phyloP scores from a whole-genome alignment of 2,113 vertebrate genomes.

The Python bivittatus region DNA sequence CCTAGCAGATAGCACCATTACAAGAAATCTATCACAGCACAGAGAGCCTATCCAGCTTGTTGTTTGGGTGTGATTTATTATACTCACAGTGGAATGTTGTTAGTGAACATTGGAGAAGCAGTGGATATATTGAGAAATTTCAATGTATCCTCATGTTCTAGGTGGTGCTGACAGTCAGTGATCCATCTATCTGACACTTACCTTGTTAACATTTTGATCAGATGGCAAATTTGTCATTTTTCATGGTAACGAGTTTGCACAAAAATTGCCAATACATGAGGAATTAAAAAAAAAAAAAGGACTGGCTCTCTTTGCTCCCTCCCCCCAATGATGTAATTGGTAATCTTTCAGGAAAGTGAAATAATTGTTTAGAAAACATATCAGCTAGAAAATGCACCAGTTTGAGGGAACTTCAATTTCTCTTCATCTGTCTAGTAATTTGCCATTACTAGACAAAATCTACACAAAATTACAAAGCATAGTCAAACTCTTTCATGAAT shows the following conservation, averaged over 20 bases:
- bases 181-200: conserved; percentile 92
- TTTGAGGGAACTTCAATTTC: conserved; percentile 69
- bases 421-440: conserved; percentile 77
- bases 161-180: conserved; percentile 82
- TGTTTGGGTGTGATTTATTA: conserved; percentile 88
- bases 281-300: conserved; percentile 40
- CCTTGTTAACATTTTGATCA: conserved; percentile 95
- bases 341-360: conserved; percentile 74
- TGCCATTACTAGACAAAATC: conserved; percentile 53
- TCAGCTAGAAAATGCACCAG: conserved; percentile 62
- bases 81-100: conserved; percentile 80
- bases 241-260: conserved; percentile 82
- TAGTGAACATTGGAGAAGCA: conserved; percentile 83
- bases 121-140: conserved; percentile 88
- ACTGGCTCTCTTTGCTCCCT: conserved; percentile 40
- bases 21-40: conserved; percentile 78
- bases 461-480: conserved; percentile 52
- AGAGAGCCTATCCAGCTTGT: conserved; percentile 75
- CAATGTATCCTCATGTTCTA: conserved; percentile 89
- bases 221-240: conserved; percentile 88
- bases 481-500: conserved; percentile 46
- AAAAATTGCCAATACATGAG: conserved; percentile 77
- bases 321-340: conserved; percentile 69
- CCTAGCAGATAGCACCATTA: conserved; percentile 76
- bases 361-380: conserved; percentile 75